phyloP scores from a whole-genome alignment of 1,140 invertebrate genomes.

The Caerostris darwini region DNA sequence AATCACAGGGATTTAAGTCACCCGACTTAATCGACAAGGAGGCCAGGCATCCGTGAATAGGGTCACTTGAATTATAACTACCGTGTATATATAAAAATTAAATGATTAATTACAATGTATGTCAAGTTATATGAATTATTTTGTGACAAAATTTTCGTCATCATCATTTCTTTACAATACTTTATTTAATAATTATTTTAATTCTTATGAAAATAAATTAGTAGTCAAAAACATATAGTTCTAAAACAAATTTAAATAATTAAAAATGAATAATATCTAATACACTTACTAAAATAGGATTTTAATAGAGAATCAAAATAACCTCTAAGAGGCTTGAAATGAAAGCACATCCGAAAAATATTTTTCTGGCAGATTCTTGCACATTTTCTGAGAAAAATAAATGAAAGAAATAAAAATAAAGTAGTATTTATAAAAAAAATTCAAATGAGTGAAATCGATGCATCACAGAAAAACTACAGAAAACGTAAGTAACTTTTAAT shows the following conservation, averaged over 20 bases:
- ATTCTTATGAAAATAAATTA: background rate
- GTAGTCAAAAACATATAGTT: background rate
- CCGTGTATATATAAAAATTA: too few species aligned
- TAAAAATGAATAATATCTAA: background rate
- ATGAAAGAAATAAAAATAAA: too few species aligned
- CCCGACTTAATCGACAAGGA: too few species aligned
- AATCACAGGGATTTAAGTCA: too few species aligned
- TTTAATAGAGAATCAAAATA: background rate
- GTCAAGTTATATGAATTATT: too few species aligned
- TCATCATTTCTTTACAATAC: background rate
- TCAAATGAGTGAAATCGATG: too few species aligned
- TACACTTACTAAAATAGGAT: background rate
- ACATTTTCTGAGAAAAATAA: background rate
- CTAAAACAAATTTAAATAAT: background rate
- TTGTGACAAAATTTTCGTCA: background rate
- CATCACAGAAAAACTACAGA: too few species aligned
- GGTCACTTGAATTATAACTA: too few species aligned
- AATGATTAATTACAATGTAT: too few species aligned
- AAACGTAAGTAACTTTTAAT: too few species aligned
- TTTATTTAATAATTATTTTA: background rate
- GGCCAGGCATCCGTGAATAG: too few species aligned
- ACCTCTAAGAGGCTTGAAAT: background rate
- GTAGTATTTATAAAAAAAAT: too few species aligned
- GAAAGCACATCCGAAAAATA: background rate
- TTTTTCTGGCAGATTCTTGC: background rate